Evolutionary conservation across 2,113 vertebrate genomes (phyloP).

Genomic region (Pardalotus punctatus): DNA sequence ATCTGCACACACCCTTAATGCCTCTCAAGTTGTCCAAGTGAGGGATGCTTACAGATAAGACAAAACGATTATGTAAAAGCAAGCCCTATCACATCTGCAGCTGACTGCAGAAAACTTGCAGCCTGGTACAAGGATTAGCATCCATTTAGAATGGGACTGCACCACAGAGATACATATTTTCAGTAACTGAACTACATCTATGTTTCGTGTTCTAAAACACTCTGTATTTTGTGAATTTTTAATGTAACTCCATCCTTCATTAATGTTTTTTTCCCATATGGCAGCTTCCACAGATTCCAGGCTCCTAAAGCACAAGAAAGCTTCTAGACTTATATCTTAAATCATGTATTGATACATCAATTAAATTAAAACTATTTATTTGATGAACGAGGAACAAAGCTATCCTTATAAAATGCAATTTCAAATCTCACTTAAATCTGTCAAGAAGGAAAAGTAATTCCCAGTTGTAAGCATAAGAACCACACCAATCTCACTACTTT

Average conservation of each 20-base stretch:
- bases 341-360: background rate
- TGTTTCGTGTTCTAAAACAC: background rate
- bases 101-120: slow-evolving; percentile 12
- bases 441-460: background rate
- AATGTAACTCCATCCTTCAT: background rate
- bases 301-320: background rate
- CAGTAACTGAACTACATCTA: background rate
- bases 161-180: background rate
- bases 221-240: background rate
- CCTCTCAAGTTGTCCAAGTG: slow-evolving; percentile 14
- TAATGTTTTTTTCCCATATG: background rate
- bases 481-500: background rate
- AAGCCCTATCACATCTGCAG: background rate
- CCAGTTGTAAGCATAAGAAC: background rate
- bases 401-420: background rate
- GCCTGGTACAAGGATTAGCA: background rate
- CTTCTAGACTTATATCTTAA: background rate
- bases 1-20: slow-evolving; percentile 13
- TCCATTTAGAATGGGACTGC: background rate
- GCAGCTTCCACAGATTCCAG: background rate
- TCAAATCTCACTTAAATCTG: background rate
- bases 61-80: background rate
- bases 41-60: slow-evolving; percentile 9
- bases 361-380: background rate
- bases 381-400: background rate